Evolutionary conservation across 30 jellyfish, hydroid and myxozoan genomes (phyloP).

Genomic region (Aurelia sp.): DNA sequence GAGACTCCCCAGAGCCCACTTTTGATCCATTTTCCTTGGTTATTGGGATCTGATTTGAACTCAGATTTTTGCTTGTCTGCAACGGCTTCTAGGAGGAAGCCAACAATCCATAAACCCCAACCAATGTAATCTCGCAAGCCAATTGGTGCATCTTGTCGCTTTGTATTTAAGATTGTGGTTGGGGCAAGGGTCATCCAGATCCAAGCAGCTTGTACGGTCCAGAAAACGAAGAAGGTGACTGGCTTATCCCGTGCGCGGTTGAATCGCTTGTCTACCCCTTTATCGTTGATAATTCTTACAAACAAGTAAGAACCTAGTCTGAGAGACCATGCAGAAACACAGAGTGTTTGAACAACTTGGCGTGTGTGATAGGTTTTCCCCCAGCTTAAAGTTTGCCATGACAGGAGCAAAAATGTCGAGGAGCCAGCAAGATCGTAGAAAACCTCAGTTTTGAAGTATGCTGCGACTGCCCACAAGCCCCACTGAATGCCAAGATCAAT

Average conservation of each 20-base stretch:
- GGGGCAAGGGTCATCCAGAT: slow-evolving; percentile 90
- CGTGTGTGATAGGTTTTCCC: slow-evolving; percentile 73
- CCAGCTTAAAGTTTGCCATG: slow-evolving; percentile 92
- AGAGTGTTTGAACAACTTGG: slow-evolving; percentile 86
- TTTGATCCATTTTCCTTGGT: slow-evolving; percentile 85
- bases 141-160: slow-evolving; percentile 59
- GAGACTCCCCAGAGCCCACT: slow-evolving; percentile 92
- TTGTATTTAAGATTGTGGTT: slow-evolving; percentile 75
- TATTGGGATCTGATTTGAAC: slow-evolving; percentile 73
- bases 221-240: slow-evolving; percentile 59
- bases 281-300: slow-evolving; percentile 73
- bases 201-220: slow-evolving; percentile 98
- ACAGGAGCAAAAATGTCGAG: slow-evolving; percentile 80
- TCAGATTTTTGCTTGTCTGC: slow-evolving; percentile 88
- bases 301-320: slow-evolving; percentile 90
- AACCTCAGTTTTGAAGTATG: slow-evolving; percentile 84
- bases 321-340: slow-evolving; percentile 90
- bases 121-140: slow-evolving; percentile 80
- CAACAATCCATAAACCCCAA: slow-evolving; percentile 83
- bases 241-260: slow-evolving; percentile 86
- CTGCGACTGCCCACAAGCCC: slow-evolving; percentile 83
- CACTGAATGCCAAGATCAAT: slow-evolving; percentile 91
- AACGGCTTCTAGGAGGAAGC: slow-evolving; percentile 77
- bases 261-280: slow-evolving; percentile 93
- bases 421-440: slow-evolving; percentile 97